Evolutionary conservation across 1,140 invertebrate genomes (phyloP).

Genomic region (Calosoma granatense): DNA sequence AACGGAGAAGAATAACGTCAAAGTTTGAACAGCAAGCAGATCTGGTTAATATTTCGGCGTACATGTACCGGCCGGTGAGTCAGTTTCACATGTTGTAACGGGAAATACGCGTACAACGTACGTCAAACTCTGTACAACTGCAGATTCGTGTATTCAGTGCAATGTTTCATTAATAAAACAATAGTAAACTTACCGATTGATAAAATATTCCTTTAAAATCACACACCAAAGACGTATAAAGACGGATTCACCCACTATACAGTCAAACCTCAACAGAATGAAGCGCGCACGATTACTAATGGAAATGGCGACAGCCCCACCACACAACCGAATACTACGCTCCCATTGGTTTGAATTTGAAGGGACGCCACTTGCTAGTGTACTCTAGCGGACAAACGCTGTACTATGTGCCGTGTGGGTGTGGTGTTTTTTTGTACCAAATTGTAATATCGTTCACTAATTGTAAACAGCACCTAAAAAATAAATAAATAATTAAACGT

Average conservation of each 20-base stretch:
- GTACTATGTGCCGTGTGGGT: neutral
- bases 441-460: too few species aligned
- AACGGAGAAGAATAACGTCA: too few species aligned
- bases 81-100: neutral
- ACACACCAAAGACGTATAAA: constrained; percentile 14
- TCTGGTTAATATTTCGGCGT: neutral
- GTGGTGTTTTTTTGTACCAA: neutral
- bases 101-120: neutral
- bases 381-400: neutral
- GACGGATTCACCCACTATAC: constrained; percentile 13
- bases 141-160: neutral
- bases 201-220: constrained; percentile 15
- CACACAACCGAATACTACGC: neutral
- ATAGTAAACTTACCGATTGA: constrained; percentile 10
- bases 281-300: constrained; percentile 14
- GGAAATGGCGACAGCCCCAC: constrained; percentile 13
- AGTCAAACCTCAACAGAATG: constrained; percentile 14
- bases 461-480: too few species aligned
- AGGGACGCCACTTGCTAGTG: neutral
- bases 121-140: neutral
- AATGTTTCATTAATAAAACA: constrained; percentile 11
- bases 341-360: constrained; percentile 11
- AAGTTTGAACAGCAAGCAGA: neutral
- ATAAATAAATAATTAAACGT: too few species aligned
- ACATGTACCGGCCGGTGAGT: neutral